Conservation (phyloP, 1,140 invertebrate species). For the Phthorimaea operculella region DNA sequence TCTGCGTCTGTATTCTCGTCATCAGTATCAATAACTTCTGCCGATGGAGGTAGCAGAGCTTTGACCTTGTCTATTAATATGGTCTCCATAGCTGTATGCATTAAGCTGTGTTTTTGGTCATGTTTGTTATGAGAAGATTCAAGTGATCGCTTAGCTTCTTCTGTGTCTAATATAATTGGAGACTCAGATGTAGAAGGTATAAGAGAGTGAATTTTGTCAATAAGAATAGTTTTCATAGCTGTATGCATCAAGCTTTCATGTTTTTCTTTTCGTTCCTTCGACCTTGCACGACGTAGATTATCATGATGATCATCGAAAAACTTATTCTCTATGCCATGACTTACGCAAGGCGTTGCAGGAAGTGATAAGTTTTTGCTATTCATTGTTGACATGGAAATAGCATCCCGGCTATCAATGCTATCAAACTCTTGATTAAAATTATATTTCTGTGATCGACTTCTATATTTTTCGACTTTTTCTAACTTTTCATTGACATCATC, state of each 20-base stretch:
- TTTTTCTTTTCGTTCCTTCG: not conserved
- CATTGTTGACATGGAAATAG: not conserved
- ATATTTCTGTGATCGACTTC: constrained; percentile 16
- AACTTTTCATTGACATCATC: constrained; percentile 51
- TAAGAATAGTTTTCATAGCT: constrained; percentile 12
- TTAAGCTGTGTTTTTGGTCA: constrained; percentile 9
- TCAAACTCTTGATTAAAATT: not conserved
- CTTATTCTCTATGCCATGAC: not conserved
- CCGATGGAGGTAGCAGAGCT: not conserved
- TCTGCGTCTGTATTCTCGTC: too few species aligned
- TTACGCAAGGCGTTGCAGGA: not conserved
- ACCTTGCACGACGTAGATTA: not conserved
- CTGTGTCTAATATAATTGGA: not conserved
- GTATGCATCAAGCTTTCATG: constrained; percentile 13
- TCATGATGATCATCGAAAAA: not conserved
- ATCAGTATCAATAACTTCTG: constrained; percentile 5
- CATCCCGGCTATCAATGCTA: not conserved
- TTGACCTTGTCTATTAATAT: constrained; percentile 22
- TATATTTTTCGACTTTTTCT: constrained; percentile 40
- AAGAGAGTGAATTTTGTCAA: constrained; percentile 18
- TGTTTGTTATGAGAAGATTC: too few species aligned
- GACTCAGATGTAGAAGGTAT: not conserved
- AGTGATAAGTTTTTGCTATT: not conserved
- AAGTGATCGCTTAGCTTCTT: not conserved
- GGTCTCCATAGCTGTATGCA: constrained; percentile 21